These are phyloP conservation scores for Orthosia incerta DNA, from an alignment of 2,888 invertebrate genomes.

Conservation along the genomic window DNA sequence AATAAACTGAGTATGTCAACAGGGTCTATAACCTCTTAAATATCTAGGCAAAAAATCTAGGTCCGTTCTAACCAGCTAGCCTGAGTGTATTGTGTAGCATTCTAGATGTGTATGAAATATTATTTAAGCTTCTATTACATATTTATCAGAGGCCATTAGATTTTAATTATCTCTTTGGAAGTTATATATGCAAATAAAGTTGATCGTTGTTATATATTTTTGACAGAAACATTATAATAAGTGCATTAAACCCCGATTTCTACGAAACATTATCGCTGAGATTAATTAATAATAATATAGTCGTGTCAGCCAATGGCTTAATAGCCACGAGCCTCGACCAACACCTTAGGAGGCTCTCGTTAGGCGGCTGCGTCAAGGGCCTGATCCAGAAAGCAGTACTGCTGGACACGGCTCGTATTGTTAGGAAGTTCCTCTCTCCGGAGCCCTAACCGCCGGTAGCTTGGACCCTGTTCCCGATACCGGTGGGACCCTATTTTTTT, in stretches of 20 bases:
- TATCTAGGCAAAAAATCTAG: constrained; percentile 64
- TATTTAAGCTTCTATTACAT: background rate
- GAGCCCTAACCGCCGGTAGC: too few species aligned
- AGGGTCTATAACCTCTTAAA: constrained; percentile 58
- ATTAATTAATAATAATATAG: too few species aligned
- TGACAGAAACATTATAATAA: background rate
- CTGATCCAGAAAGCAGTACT: too few species aligned
- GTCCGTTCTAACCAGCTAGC: constrained; percentile 36
- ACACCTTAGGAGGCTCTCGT: too few species aligned
- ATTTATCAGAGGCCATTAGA: background rate
- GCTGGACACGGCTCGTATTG: too few species aligned
- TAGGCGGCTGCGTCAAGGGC: too few species aligned
- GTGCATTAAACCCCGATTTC: constrained; percentile 12
- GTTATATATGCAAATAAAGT: background rate
- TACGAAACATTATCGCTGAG: constrained; percentile 4
- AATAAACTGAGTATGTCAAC: constrained; percentile 41
- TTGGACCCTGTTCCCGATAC: too few species aligned
- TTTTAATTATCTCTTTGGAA: background rate
- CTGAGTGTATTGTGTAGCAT: constrained; percentile 50
- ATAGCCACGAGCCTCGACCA: too few species aligned
- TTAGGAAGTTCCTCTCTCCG: too few species aligned
- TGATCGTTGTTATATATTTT: too few species aligned
- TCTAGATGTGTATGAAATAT: constrained; percentile 33
- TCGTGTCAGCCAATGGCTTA: too few species aligned
- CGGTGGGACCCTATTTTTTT: too few species aligned